These are phyloP conservation scores for Caenorhabditis panamensis DNA, from an alignment of 2,888 invertebrate species.

Conservation along the genomic window DNA sequence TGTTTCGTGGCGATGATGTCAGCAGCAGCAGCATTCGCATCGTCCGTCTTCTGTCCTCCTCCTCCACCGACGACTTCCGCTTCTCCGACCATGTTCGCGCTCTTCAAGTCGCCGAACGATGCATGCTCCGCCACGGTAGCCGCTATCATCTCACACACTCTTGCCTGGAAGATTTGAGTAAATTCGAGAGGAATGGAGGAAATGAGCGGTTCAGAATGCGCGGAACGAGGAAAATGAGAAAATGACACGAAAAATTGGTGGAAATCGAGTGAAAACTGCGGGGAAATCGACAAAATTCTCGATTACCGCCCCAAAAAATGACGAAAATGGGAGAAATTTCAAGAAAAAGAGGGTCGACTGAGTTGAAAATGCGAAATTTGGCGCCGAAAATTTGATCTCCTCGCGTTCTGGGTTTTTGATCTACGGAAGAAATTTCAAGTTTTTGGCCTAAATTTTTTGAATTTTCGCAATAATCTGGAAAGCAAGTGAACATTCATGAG, in stretches of 20 bases:
- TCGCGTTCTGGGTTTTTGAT: background rate
- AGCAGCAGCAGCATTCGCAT: background rate
- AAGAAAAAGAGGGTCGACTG: background rate
- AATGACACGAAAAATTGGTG: background rate
- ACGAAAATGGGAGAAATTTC: too few species aligned
- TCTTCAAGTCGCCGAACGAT: conserved; percentile 13
- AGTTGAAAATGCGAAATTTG: background rate
- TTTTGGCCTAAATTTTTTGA: too few species aligned
- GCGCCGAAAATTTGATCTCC: background rate
- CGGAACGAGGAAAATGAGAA: too few species aligned
- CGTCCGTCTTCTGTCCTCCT: background rate
- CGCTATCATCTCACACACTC: conserved; percentile 21
- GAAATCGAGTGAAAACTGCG: background rate
- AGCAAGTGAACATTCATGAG: too few species aligned
- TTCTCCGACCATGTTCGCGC: conserved; percentile 14
- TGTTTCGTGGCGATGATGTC: background rate
- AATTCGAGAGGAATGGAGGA: too few species aligned
- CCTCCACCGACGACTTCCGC: conserved; percentile 10
- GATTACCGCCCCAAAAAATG: too few species aligned
- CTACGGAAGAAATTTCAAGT: too few species aligned
- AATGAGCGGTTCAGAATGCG: too few species aligned
- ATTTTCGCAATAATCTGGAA: too few species aligned
- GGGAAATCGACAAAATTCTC: too few species aligned
- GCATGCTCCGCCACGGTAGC: conserved; percentile 22
- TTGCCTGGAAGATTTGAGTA: conserved; percentile 22